Conservation (phyloP, 2,113 vertebrate species). For the Bufo bufo region DNA sequence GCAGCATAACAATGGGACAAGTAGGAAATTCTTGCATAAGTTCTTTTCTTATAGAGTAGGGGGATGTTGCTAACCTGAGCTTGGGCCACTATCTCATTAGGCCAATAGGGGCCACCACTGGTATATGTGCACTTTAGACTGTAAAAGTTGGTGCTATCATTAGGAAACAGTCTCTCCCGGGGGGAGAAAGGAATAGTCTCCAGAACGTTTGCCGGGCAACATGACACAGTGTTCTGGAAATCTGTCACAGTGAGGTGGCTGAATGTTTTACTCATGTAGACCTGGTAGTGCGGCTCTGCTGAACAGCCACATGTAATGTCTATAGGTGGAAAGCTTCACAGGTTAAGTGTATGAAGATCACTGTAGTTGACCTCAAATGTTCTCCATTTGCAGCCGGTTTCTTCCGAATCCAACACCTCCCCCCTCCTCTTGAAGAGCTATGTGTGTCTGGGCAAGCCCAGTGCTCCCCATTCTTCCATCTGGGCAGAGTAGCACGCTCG, state of each 20-base stretch:
- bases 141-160: background rate
- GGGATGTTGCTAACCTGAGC: background rate
- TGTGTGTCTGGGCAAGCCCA: background rate
- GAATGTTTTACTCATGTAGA: background rate
- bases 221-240: slow-evolving; percentile 11
- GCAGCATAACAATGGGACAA: background rate
- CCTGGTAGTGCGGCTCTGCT: background rate
- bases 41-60: background rate
- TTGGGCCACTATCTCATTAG: background rate
- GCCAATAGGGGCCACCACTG: background rate
- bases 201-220: background rate
- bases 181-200: background rate
- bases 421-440: slow-evolving; percentile 32
- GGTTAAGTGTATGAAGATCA: background rate
- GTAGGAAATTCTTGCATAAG: background rate
- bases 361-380: background rate
- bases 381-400: slow-evolving; percentile 33
- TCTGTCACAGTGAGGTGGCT: slow-evolving; percentile 43
- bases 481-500: slow-evolving; percentile 85
- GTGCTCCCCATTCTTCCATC: slow-evolving; percentile 69
- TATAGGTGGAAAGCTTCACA: background rate
- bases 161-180: background rate
- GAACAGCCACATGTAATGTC: background rate
- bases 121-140: background rate
- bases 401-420: slow-evolving; percentile 18